Base-by-base conservation (phyloP, 2,797 vertebrate species). In the Parauchenoglanis punctatus region DNA sequence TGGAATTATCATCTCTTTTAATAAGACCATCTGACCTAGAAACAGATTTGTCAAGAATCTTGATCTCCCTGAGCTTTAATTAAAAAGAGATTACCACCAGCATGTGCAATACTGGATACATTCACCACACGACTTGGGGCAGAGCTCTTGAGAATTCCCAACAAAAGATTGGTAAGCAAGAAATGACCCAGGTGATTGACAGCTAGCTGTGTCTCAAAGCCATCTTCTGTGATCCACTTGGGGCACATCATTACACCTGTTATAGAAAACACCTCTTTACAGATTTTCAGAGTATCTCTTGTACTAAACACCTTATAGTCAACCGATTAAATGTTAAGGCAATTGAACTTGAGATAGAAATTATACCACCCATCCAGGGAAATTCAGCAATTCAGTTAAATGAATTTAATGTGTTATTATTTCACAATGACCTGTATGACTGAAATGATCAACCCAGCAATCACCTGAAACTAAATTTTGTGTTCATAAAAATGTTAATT, bases 171-270 rank as follows among this genome's bases (percentile, higher is more conserved):
- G 87, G 95, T 96, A 84, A 96, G 83, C 59, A 96, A 93, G 88
- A 96, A 96, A 91, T 96, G 96, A 73, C 95, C 94, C 85, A 96
- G 89, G 84, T 96, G 95, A 93, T 96, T 96, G 91, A 96, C 94
- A 73, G 91, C 95, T 11, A 96, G 67, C 85, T 96, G 95, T n/a
- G 94, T 96, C 91, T 96, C 95, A 85, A 94, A 96, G 2, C 95
- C 95, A 1, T 96, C 95, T 73, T 96, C 95, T 0, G 95, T 96
- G 89, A 93, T 87, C 93, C 93, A 93, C 83, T 91, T 93, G 59
- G 96, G 95, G 90, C 95, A 96, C 95, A 96, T 96, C 95, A 96
- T 96, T 82, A 96, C 95, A 80, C 95, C 96, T 96, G 83, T 61
- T 70, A 63, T 12, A 88, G 28, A 75, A 84, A 87, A 65, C 82